Evolutionary conservation across 2,888 invertebrate species (phyloP).

Genomic region (Luffia ferchaultella): DNA sequence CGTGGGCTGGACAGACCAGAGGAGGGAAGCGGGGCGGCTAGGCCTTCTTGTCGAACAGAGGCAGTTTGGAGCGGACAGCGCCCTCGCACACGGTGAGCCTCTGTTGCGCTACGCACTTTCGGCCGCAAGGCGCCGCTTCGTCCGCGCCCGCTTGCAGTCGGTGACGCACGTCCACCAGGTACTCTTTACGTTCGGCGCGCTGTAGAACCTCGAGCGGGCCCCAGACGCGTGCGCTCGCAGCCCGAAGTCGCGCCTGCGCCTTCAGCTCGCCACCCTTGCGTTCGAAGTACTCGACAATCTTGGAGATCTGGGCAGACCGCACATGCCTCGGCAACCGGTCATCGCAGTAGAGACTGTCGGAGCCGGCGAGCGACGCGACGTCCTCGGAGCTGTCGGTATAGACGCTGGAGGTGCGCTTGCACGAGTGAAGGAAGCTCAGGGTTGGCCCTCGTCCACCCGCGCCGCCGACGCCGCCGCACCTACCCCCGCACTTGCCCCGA

Average conservation of each 20-base stretch:
- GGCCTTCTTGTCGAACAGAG: slow-evolving; percentile 77
- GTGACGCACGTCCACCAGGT: slow-evolving; percentile 30
- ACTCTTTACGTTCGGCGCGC: slow-evolving; percentile 21
- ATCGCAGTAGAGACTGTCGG: slow-evolving; percentile 76
- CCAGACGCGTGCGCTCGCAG: slow-evolving; percentile 20
- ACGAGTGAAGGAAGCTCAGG: slow-evolving; percentile 53
- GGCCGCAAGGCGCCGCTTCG: slow-evolving; percentile 21
- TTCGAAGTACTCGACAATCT: slow-evolving; percentile 90
- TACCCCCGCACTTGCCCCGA: slow-evolving; percentile 29
- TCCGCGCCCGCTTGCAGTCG: slow-evolving; percentile 14
- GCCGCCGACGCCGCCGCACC: slow-evolving; percentile 22
- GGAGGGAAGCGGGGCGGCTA: slow-evolving; percentile 21
- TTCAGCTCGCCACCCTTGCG: slow-evolving; percentile 70
- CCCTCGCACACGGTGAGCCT: slow-evolving; percentile 85
- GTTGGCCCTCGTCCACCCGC: slow-evolving; percentile 44
- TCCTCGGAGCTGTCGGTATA: slow-evolving; percentile 90
- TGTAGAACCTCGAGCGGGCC: slow-evolving; percentile 30
- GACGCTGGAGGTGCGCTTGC: slow-evolving; percentile 79
- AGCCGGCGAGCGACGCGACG: slow-evolving; percentile 81
- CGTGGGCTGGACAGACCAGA: neutral
- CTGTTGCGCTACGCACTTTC: slow-evolving; percentile 66
- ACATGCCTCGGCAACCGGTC: slow-evolving; percentile 68
- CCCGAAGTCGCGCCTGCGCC: slow-evolving; percentile 24
- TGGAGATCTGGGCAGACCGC: slow-evolving; percentile 76
- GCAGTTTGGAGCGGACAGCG: slow-evolving; percentile 85